phyloP scores from a whole-genome alignment of 2,797 vertebrate species.

The Pseudochromis fuscus region DNA sequence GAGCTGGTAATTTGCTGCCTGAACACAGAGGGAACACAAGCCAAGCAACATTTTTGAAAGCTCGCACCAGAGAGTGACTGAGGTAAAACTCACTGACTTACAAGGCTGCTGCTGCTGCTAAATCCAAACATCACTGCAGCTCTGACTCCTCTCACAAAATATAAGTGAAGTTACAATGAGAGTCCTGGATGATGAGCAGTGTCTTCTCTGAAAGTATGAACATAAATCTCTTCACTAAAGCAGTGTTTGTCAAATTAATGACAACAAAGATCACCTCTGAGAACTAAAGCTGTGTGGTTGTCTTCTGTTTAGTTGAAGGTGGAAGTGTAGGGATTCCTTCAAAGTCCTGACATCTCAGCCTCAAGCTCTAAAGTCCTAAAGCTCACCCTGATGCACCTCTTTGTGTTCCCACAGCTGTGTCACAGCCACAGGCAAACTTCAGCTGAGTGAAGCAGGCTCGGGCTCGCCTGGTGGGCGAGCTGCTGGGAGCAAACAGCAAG shows the following conservation, averaged over 20 bases:
- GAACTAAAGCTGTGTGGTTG: neutral
- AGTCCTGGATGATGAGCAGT: slow-evolving; percentile 10
- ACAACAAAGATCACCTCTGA: neutral
- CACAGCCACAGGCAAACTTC: slow-evolving; percentile 14
- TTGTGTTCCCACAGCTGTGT: slow-evolving; percentile 26
- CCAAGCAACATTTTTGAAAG: neutral
- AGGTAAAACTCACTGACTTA: slow-evolving; percentile 18
- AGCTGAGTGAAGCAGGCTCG: slow-evolving; percentile 43
- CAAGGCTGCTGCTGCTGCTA: slow-evolving; percentile 4
- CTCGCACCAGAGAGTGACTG: too few relatives aligned
- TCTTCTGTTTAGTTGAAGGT: neutral
- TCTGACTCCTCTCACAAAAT: slow-evolving; percentile 10
- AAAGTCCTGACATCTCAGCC: slow-evolving; percentile 7
- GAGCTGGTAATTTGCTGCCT: slow-evolving; percentile 8
- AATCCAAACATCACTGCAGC: neutral
- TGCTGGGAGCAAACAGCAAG: slow-evolving; percentile 37
- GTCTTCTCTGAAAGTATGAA: slow-evolving; percentile 1
- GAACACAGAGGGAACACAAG: neutral
- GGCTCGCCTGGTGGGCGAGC: slow-evolving; percentile 41
- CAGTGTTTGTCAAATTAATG: neutral
- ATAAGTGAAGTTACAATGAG: neutral
- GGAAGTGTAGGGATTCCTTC: neutral
- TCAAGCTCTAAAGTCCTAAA: slow-evolving; percentile 19
- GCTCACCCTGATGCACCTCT: neutral
- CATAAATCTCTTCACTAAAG: neutral